These are phyloP conservation scores for Corythaixoides concolor DNA, from an alignment of 2,113 vertebrate genomes.

Conservation along the genomic window DNA sequence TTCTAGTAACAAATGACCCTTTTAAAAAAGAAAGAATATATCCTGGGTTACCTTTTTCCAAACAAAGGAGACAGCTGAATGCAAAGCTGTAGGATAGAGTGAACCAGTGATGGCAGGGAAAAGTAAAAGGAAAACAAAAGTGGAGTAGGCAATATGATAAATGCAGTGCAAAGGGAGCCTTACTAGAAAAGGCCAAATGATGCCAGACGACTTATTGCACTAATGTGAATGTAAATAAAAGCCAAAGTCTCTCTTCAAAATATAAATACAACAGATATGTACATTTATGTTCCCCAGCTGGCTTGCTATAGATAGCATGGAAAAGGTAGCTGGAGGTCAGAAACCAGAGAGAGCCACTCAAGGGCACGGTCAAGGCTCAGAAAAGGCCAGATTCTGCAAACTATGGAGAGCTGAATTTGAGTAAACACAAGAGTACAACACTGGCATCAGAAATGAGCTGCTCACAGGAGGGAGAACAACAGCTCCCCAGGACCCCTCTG, in stretches of 20 bases:
- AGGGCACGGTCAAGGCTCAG: not conserved
- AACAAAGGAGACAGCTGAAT: conserved; percentile 42
- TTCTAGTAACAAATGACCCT: conserved; percentile 26
- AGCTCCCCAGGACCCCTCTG: not conserved
- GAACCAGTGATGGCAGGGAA: not conserved
- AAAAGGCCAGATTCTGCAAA: not conserved
- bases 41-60: not conserved
- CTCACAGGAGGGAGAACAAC: not conserved
- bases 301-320: not conserved
- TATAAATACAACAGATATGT: not conserved
- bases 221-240: not conserved
- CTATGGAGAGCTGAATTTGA: not conserved
- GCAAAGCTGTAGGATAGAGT: conserved; percentile 34
- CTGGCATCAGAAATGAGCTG: not conserved
- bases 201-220: not conserved
- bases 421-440: not conserved
- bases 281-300: not conserved
- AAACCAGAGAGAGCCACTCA: not conserved
- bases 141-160: not conserved
- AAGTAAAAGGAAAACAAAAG: conserved; percentile 20
- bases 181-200: not conserved
- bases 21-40: not conserved
- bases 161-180: not conserved
- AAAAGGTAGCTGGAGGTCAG: not conserved
- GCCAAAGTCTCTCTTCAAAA: not conserved